Percentiles rank a stretch among this genome's conserved stretches.
phyloP scores from a whole-genome alignment of 2,113 vertebrate genomes.

The Rostratula benghalensis region DNA sequence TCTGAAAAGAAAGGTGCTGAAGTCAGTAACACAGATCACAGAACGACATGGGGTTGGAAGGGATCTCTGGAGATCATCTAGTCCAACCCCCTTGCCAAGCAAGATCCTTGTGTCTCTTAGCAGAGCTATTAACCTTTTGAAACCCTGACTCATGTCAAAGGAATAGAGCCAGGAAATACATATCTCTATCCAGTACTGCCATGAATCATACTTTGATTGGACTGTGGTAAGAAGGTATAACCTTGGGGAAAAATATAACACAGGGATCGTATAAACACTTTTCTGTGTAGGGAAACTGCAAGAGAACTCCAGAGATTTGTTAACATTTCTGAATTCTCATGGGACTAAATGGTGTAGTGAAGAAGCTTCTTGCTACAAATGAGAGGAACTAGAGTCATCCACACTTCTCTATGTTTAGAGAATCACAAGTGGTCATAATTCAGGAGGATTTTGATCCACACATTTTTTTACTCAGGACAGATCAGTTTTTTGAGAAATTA shows the following conservation, averaged over 20 bases:
- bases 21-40: not conserved
- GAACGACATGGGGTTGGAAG: too few species aligned
- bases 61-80: too few species aligned
- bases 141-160: not conserved
- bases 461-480: not conserved
- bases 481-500: not conserved
- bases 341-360: not conserved
- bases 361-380: not conserved
- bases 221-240: not conserved
- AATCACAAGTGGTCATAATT: not conserved
- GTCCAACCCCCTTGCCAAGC: too few species aligned
- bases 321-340: not conserved
- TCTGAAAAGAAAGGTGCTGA: not conserved
- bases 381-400: not conserved
- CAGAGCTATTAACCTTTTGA: not conserved
- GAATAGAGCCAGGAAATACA: not conserved
- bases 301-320: not conserved
- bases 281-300: not conserved
- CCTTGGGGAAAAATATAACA: not conserved
- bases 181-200: not conserved
- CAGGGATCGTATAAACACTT: not conserved
- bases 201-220: not conserved
- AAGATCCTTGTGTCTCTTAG: not conserved
- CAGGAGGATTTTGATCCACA: not conserved
- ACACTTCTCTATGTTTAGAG: not conserved